These are phyloP conservation scores for Hipparchia sbordonii DNA, from an alignment of 2,888 invertebrate genomes.

Conservation along the genomic window DNA sequence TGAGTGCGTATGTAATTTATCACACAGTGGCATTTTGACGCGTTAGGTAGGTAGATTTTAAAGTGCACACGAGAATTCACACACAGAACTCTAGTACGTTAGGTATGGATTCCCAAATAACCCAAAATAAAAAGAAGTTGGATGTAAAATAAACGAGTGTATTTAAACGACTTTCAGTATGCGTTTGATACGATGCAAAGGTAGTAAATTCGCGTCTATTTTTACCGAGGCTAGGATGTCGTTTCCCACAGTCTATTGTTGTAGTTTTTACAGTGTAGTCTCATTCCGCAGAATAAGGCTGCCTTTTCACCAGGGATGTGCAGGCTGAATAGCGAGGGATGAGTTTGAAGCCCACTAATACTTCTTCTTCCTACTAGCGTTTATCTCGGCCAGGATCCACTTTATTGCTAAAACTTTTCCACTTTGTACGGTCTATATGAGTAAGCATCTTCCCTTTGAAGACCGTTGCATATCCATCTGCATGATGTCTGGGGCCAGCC, in stretches of 20 bases:
- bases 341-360: not conserved
- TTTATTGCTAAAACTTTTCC: no score
- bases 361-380: not conserved
- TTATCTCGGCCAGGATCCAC: no score
- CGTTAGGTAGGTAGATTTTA: no score
- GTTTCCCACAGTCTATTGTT: slow-evolving; percentile 25
- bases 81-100: not conserved
- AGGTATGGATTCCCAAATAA: not conserved
- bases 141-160: slow-evolving; percentile 3
- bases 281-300: slow-evolving; percentile 10
- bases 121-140: not conserved
- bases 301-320: not conserved
- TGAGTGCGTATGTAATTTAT: no score
- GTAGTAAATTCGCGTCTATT: slow-evolving; percentile 12
- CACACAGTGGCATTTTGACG: no score
- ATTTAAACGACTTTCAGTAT: slow-evolving; percentile 6
- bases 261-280: slow-evolving; percentile 22
- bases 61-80: no score
- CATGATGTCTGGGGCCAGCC: no score
- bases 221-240: slow-evolving; percentile 16
- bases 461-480: no score
- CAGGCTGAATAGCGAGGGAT: not conserved
- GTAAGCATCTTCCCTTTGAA: no score
- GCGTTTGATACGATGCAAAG: slow-evolving; percentile 14
- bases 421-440: no score